Evolutionary conservation across 2,888 invertebrate species (phyloP).

Genomic region (Rotaria macrura): DNA sequence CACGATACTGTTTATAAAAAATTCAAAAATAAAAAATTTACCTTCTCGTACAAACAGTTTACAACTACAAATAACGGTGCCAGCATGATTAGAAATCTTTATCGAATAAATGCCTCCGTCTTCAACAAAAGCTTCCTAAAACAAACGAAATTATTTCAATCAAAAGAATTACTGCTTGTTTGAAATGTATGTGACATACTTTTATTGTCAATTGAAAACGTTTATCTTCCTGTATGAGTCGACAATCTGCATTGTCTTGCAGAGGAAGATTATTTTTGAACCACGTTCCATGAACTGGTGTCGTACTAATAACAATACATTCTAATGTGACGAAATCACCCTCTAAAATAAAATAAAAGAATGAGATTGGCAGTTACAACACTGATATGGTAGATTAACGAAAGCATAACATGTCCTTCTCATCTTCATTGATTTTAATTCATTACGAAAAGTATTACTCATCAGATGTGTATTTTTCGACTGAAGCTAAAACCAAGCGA

Average conservation of each 20-base stretch:
- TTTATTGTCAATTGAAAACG: not conserved
- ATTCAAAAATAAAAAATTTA: not conserved
- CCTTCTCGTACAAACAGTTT: constrained; percentile 41
- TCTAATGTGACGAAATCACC: constrained; percentile 5
- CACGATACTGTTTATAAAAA: too few relatives aligned
- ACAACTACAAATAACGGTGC: constrained; percentile 46
- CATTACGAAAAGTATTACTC: too few relatives aligned
- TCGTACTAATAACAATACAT: constrained; percentile 11
- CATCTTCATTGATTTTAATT: too few relatives aligned
- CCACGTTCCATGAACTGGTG: constrained; percentile 20
- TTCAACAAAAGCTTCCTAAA: constrained; percentile 26
- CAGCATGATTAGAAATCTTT: constrained; percentile 47
- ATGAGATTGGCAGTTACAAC: too few relatives aligned
- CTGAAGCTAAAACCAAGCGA: too few relatives aligned
- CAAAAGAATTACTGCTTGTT: too few relatives aligned
- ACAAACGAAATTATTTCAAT: not conserved
- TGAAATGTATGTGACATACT: not conserved
- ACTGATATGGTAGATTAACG: too few relatives aligned
- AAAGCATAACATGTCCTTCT: too few relatives aligned
- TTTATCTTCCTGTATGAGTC: constrained; percentile 24
- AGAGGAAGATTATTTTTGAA: constrained; percentile 25
- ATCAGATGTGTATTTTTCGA: too few relatives aligned
- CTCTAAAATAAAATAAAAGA: not conserved
- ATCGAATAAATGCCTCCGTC: constrained; percentile 27
- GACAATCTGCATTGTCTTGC: constrained; percentile 26